These are phyloP conservation scores for Diorhabda carinulata DNA, from an alignment of 1,140 invertebrate species.

Conservation along the genomic window DNA sequence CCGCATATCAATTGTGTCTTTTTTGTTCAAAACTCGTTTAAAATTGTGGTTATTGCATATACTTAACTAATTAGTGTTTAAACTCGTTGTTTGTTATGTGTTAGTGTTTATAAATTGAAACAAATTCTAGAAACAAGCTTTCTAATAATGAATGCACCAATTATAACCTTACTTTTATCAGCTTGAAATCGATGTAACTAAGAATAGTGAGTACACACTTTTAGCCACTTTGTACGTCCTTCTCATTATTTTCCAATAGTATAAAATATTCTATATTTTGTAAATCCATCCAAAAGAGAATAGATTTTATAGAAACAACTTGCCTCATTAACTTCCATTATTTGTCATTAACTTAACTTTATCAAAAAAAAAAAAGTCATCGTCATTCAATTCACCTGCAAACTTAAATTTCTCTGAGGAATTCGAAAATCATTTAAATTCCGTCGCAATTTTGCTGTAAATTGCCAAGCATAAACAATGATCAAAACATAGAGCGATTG, in stretches of 20 bases:
- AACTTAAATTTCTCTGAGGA: background rate
- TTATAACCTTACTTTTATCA: no score
- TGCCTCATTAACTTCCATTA: background rate
- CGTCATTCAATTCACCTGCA: background rate
- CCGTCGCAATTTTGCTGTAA: constrained; percentile 15
- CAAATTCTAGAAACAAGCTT: no score
- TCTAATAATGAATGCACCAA: no score
- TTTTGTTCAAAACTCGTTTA: no score
- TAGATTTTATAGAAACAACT: background rate
- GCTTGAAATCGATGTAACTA: background rate
- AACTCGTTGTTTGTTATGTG: background rate
- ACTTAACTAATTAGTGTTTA: background rate
- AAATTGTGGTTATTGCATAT: no score
- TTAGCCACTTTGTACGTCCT: background rate
- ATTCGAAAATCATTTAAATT: background rate
- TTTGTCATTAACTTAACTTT: background rate
- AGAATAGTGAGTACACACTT: background rate
- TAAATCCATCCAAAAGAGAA: background rate
- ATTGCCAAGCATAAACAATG: constrained; percentile 41
- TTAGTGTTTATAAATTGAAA: no score
- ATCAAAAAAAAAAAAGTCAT: background rate
- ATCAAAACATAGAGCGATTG: constrained; percentile 45
- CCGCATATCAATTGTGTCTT: no score
- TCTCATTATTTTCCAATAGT: background rate
- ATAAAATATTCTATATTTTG: background rate